These are phyloP conservation scores for Melanogrammus aeglefinus DNA, from an alignment of 2,797 vertebrate species.

Conservation along the genomic window DNA sequence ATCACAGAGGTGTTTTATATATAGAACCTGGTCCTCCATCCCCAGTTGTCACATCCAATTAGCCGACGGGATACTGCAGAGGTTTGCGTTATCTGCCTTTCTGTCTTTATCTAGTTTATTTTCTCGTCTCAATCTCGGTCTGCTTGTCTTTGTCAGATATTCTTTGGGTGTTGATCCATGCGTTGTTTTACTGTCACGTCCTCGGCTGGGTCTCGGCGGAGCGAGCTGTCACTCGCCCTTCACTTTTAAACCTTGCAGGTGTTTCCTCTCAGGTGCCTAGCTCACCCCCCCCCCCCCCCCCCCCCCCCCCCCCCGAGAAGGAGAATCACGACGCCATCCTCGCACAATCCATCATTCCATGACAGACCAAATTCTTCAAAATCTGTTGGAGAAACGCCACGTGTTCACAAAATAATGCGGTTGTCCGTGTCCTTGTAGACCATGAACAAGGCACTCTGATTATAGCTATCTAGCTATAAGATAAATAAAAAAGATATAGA, in stretches of 20 bases:
- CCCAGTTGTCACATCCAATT: conserved; percentile 38
- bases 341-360: not conserved
- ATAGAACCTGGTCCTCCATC: not conserved
- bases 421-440: too few species aligned
- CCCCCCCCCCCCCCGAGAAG: not conserved
- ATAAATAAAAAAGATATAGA: too few species aligned
- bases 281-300: not conserved
- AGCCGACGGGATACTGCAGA: conserved; percentile 22
- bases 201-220: conserved; percentile 27
- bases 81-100: not conserved
- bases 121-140: not conserved
- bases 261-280: conserved; percentile 27
- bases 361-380: not conserved
- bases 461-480: too few species aligned
- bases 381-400: not conserved
- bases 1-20: not conserved
- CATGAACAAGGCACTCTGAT: too few species aligned
- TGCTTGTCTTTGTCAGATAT: not conserved
- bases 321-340: conserved; percentile 9
- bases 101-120: not conserved
- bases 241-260: conserved; percentile 37
- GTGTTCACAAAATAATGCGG: not conserved
- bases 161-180: not conserved
- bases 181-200: conserved; percentile 5
- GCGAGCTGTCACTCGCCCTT: conserved; percentile 42